These are phyloP conservation scores for Gallinago undulata DNA, from an alignment of 2,113 vertebrate species.

Conservation along the genomic window DNA sequence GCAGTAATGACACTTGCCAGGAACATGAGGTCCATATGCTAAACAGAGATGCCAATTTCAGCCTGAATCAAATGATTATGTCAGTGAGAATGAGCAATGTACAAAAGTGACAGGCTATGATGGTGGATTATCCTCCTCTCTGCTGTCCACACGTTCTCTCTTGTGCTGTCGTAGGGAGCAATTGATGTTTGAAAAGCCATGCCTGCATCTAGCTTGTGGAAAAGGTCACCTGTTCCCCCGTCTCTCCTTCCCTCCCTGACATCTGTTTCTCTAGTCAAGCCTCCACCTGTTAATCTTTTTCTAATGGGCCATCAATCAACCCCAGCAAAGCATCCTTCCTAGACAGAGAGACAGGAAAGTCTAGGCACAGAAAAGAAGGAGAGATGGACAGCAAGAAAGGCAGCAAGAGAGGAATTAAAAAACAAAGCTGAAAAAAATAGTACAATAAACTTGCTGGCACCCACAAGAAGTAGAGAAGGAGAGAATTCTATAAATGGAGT, in stretches of 20 bases:
- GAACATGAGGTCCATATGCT: background rate
- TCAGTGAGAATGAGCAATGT: slow-evolving; percentile 21
- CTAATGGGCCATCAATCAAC: slow-evolving; percentile 71
- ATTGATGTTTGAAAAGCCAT: slow-evolving; percentile 38
- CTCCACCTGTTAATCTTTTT: slow-evolving; percentile 69
- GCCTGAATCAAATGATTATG: background rate
- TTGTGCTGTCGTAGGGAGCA: background rate
- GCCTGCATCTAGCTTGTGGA: slow-evolving; percentile 4
- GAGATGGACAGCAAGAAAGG: background rate
- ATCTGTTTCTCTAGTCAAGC: slow-evolving; percentile 58
- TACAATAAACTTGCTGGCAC: background rate
- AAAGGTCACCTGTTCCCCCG: slow-evolving; percentile 62
- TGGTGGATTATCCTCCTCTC: background rate
- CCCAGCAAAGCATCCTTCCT: slow-evolving; percentile 16
- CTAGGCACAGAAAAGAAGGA: background rate
- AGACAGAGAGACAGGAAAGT: background rate
- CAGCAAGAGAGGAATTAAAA: background rate
- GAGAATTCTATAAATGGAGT: background rate
- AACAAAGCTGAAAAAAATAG: background rate
- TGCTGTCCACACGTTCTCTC: background rate
- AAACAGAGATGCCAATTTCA: slow-evolving; percentile 35
- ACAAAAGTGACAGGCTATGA: background rate
- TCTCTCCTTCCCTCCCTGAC: slow-evolving; percentile 40
- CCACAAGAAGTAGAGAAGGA: background rate
- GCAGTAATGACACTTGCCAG: background rate